Evolutionary conservation across 2,113 vertebrate genomes (phyloP).

Genomic region (Edolisoma coerulescens): DNA sequence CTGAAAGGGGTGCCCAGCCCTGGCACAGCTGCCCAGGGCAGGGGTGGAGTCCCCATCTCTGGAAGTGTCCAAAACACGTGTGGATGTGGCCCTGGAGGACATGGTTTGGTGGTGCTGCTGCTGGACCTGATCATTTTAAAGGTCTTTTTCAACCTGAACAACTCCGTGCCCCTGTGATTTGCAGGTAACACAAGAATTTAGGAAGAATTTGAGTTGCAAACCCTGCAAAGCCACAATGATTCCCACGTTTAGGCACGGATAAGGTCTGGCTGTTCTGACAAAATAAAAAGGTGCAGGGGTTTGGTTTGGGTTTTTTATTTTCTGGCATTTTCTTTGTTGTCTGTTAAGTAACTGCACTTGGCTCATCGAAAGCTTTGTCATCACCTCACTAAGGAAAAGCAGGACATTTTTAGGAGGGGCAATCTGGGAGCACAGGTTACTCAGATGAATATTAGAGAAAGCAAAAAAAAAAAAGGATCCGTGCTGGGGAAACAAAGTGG

Average conservation of each 20-base stretch:
- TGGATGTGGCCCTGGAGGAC: not conserved
- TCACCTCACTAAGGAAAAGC: not conserved
- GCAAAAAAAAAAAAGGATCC: not conserved
- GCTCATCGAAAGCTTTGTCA: not conserved
- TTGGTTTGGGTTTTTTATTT: not conserved
- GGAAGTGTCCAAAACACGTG: too few relatives aligned
- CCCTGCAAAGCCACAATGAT: not conserved
- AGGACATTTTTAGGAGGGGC: not conserved
- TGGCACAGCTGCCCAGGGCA: not conserved
- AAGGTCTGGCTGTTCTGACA: not conserved
- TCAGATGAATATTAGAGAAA: not conserved
- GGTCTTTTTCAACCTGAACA: not conserved
- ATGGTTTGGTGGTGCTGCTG: not conserved
- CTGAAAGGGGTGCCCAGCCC: not conserved
- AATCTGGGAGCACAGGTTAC: not conserved
- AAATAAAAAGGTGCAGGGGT: not conserved
- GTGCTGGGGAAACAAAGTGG: not conserved
- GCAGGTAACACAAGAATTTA: not conserved
- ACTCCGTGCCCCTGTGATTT: not conserved
- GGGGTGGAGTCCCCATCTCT: not conserved
- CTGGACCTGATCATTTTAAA: not conserved
- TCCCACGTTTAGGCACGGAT: not conserved
- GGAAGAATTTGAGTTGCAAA: not conserved
- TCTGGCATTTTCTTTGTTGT: not conserved
- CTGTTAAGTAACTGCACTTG: not conserved